phyloP scores from a whole-genome alignment of 2,888 invertebrate species.

The Callinectes sapidus region DNA sequence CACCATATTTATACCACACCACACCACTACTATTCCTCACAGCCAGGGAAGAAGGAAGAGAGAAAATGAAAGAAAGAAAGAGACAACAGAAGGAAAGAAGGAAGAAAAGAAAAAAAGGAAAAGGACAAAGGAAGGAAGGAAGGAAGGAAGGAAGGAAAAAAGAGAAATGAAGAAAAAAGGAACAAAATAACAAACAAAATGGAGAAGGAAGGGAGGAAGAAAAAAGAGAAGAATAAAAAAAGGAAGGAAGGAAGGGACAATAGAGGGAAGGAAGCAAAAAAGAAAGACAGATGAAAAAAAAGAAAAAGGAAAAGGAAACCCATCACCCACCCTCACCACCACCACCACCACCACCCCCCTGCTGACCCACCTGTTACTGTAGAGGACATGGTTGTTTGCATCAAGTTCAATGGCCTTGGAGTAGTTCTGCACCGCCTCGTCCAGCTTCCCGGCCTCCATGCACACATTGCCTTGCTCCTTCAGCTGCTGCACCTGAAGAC shows the following conservation, averaged over 20 bases:
- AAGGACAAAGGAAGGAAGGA: too few species aligned
- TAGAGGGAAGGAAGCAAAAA: background rate
- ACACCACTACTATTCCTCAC: too few species aligned
- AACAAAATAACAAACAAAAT: background rate
- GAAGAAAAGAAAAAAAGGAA: background rate
- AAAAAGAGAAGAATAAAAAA: too few species aligned
- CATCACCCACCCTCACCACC: background rate
- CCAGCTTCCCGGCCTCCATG: slow-evolving; percentile 84
- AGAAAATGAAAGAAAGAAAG: background rate
- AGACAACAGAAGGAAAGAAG: background rate
- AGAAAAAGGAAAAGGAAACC: background rate
- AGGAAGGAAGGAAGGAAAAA: background rate
- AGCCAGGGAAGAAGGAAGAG: too few species aligned
- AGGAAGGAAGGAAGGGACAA: background rate
- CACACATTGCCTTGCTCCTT: slow-evolving; percentile 93
- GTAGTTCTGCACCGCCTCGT: slow-evolving; percentile 87
- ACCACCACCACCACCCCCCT: background rate
- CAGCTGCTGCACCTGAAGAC: slow-evolving; percentile 84
- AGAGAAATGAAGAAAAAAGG: background rate
- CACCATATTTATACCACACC: too few species aligned
- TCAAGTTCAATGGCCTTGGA: slow-evolving; percentile 89
- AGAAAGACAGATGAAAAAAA: background rate
- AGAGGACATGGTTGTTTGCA: slow-evolving; percentile 89
- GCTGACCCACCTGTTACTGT: slow-evolving; percentile 83
- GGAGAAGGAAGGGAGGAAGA: background rate